phyloP scores from a whole-genome alignment of 1,140 invertebrate genomes.

The Bombus consobrinus region DNA sequence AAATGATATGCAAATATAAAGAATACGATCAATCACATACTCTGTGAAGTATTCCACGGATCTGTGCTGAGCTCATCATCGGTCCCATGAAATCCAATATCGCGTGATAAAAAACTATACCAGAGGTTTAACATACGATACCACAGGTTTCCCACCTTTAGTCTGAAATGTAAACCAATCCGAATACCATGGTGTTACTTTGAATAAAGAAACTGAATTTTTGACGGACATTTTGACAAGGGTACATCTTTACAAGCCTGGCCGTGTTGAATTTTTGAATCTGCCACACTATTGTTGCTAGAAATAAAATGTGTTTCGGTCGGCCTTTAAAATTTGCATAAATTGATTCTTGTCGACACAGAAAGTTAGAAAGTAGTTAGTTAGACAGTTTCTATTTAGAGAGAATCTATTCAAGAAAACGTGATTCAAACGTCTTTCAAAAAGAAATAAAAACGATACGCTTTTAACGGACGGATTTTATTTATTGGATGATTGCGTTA shows the following conservation, averaged over 20 bases:
- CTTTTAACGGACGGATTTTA: neutral
- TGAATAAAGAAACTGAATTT: constrained; percentile 48
- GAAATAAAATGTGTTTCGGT: constrained; percentile 13
- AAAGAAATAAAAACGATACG: neutral
- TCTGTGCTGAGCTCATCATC: constrained; percentile 32
- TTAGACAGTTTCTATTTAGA: neutral
- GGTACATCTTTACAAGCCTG: neutral
- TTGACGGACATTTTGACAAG: neutral
- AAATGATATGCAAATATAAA: neutral
- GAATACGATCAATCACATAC: constrained; percentile 1
- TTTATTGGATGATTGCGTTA: neutral
- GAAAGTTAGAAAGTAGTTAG: no score
- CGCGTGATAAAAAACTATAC: neutral
- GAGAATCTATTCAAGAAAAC: neutral
- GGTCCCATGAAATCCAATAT: constrained; percentile 60
- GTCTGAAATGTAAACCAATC: constrained; percentile 33
- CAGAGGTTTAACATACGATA: constrained; percentile 38
- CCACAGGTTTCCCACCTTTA: constrained; percentile 30
- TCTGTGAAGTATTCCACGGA: neutral
- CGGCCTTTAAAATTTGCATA: neutral
- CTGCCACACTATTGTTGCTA: neutral
- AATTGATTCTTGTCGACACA: neutral
- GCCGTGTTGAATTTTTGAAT: neutral
- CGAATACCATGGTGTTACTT: neutral
- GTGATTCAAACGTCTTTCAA: neutral